phyloP scores from a whole-genome alignment of 2,113 vertebrate genomes.

The Pitta sordida region DNA sequence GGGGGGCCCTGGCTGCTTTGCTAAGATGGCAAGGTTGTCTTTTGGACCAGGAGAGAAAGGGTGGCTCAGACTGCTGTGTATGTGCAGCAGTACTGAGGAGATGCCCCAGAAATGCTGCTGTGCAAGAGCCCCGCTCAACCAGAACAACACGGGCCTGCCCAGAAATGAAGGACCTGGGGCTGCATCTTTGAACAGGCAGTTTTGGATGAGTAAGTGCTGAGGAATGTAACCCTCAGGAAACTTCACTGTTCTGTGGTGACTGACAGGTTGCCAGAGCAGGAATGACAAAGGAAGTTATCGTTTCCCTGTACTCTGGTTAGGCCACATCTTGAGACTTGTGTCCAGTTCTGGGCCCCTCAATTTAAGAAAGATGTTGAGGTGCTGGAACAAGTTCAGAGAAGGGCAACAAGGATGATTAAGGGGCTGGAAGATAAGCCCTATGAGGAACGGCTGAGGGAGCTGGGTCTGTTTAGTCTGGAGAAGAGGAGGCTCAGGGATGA shows the following conservation, averaged over 20 bases:
- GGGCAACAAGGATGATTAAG: too few relatives aligned
- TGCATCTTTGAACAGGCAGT: neutral
- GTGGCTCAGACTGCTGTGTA: neutral
- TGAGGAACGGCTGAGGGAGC: too few relatives aligned
- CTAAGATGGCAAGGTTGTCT: neutral
- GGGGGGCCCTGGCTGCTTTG: neutral
- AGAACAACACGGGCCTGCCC: neutral
- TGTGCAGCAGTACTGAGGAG: neutral
- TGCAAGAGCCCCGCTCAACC: neutral
- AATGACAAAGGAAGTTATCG: too few relatives aligned
- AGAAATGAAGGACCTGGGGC: neutral
- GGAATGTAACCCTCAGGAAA: neutral
- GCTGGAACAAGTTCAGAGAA: too few relatives aligned
- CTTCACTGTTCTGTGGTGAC: neutral
- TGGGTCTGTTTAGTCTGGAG: too few relatives aligned
- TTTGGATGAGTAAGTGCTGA: neutral
- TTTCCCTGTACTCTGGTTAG: too few relatives aligned
- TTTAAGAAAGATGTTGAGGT: too few relatives aligned
- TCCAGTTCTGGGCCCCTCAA: too few relatives aligned
- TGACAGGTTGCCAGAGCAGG: neutral
- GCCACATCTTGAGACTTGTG: too few relatives aligned
- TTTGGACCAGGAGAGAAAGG: neutral
- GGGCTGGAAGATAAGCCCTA: too few relatives aligned
- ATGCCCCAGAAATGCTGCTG: neutral
- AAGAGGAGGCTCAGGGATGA: too few relatives aligned